phyloP scores from a whole-genome alignment of 1,140 invertebrate genomes.

The Theocolax elegans region DNA sequence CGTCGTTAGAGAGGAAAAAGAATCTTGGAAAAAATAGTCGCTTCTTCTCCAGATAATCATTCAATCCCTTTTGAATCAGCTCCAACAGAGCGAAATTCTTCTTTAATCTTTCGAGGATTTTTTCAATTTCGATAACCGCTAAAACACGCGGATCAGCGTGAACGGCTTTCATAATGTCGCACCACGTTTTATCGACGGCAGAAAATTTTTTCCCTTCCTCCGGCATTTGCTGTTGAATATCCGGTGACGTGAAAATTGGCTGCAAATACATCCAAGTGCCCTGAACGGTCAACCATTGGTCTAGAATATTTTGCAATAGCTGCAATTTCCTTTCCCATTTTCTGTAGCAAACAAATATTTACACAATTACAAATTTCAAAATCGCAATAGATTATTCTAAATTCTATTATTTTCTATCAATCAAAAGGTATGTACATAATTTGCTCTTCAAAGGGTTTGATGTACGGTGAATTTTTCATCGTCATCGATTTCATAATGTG shows the following conservation, averaged over 20 bases:
- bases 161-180: slow-evolving; percentile 93
- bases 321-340: slow-evolving; percentile 82
- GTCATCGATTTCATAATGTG: slow-evolving; percentile 96
- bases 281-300: slow-evolving; percentile 96
- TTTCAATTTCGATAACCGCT: slow-evolving; percentile 87
- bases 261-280: slow-evolving; percentile 96
- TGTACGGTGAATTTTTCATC: slow-evolving; percentile 96
- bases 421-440: slow-evolving; percentile 71
- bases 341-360: slow-evolving; percentile 60
- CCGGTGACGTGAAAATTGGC: slow-evolving; percentile 95
- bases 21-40: slow-evolving; percentile 94
- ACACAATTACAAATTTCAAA: no score
- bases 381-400: no score
- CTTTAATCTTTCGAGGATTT: slow-evolving; percentile 90
- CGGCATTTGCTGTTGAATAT: slow-evolving; percentile 95
- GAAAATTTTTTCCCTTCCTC: slow-evolving; percentile 85
- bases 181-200: slow-evolving; percentile 93
- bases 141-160: slow-evolving; percentile 82
- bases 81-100: slow-evolving; percentile 89
- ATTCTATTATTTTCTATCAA: no score
- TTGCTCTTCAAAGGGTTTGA: slow-evolving; percentile 89
- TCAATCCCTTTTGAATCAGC: slow-evolving; percentile 91
- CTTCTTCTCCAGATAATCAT: slow-evolving; percentile 97
- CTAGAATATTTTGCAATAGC: slow-evolving; percentile 87
- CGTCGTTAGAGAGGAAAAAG: slow-evolving; percentile 98